Conservation (phyloP, 2,888 invertebrate genomes). For the Piscicola geometra region DNA sequence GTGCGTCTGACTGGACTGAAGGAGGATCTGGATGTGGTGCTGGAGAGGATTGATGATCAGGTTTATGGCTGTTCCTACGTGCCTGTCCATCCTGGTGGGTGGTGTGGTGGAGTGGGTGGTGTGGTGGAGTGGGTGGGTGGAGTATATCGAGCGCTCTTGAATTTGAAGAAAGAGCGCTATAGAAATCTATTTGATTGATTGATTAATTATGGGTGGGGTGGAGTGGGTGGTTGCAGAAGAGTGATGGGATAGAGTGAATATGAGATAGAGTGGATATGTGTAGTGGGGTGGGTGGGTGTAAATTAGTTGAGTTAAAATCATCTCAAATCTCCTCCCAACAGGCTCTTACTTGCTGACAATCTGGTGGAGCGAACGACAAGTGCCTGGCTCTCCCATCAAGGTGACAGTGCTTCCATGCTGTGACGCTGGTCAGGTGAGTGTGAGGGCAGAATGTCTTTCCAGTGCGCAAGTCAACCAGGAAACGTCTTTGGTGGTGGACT, state of each 20-base stretch:
- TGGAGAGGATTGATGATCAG: conserved; percentile 74
- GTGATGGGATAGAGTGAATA: no score
- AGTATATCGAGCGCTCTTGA: no score
- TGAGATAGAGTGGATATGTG: no score
- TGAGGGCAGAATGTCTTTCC: conserved; percentile 86
- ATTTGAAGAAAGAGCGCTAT: no score
- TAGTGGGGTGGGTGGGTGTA: no score
- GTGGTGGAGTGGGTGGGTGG: no score
- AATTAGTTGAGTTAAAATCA: no score
- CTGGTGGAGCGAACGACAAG: conserved; percentile 77
- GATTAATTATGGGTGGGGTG: no score
- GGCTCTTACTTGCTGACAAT: conserved; percentile 74
- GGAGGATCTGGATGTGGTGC: conserved; percentile 74
- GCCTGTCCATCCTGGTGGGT: conserved; percentile 64
- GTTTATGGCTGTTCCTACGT: conserved; percentile 87
- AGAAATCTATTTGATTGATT: no score
- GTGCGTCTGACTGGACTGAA: conserved; percentile 73
- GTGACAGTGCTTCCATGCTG: conserved; percentile 53
- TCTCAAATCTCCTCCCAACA: no score
- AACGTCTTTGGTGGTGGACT: conserved; percentile 93
- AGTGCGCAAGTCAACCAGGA: conserved; percentile 91
- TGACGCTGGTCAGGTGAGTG: conserved; percentile 61
- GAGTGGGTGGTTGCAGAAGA: no score
- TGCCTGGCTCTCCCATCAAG: conserved; percentile 73
- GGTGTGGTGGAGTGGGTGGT: not conserved